Conservation (phyloP, 2,113 vertebrate species). For the Tretioscincus oriximinensis region DNA sequence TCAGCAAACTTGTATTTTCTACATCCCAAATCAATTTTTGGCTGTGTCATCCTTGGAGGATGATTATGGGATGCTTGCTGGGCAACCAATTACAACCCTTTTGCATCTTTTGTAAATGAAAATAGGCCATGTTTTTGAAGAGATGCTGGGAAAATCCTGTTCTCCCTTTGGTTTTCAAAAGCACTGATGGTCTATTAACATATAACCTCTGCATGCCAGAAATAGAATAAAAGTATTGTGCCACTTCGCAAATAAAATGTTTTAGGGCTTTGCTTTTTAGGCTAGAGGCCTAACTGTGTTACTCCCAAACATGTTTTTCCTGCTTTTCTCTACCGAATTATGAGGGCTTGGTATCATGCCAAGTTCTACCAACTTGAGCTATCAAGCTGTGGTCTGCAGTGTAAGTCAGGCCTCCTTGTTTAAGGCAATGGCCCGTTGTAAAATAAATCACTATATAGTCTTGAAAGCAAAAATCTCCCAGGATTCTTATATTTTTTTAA, state of each 20-base stretch:
- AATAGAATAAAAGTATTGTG: background rate
- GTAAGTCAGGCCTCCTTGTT: too few relatives aligned
- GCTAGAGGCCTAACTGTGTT: background rate
- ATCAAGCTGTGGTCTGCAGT: too few relatives aligned
- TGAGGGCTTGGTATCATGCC: too few relatives aligned
- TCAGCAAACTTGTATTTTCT: background rate
- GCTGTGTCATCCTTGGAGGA: slow-evolving; percentile 44
- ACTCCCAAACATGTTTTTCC: background rate
- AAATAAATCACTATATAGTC: too few relatives aligned
- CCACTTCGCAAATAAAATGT: background rate
- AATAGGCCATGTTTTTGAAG: slow-evolving; percentile 63
- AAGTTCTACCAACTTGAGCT: too few relatives aligned
- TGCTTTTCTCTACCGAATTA: too few relatives aligned
- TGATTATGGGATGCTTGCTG: slow-evolving; percentile 56
- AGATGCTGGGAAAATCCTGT: background rate
- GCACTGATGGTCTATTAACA: background rate
- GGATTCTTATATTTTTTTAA: too few relatives aligned
- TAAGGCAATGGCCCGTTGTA: too few relatives aligned
- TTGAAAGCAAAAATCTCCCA: too few relatives aligned
- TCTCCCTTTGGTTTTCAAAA: background rate
- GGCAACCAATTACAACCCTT: slow-evolving; percentile 65
- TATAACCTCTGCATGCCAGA: background rate
- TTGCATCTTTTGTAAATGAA: slow-evolving; percentile 61
- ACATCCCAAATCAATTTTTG: background rate
- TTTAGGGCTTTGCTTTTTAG: background rate